Conservation (phyloP, 1,140 invertebrate species). For the Drosophila leontia region DNA sequence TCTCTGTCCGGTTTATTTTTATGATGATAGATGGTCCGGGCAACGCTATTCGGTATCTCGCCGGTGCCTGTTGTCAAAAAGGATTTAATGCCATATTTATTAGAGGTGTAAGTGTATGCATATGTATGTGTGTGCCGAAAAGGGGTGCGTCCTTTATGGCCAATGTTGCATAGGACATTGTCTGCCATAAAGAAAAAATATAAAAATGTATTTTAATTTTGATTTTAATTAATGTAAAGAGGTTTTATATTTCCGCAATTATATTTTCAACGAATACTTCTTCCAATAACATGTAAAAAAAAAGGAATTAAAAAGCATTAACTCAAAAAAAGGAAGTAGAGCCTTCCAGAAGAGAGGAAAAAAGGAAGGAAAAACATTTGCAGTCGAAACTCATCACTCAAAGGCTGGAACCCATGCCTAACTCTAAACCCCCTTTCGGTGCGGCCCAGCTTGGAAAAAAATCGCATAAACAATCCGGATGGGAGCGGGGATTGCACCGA, state of each 20-base stretch:
- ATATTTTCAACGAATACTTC: neutral
- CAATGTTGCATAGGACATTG: neutral
- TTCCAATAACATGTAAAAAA: constrained; percentile 7
- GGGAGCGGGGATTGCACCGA: constrained; percentile 37
- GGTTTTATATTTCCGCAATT: neutral
- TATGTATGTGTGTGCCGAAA: constrained; percentile 18
- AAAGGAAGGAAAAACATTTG: constrained; percentile 46
- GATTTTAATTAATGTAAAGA: neutral
- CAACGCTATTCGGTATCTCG: constrained; percentile 45
- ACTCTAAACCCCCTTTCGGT: constrained; percentile 3
- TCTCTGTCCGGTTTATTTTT: constrained; percentile 64
- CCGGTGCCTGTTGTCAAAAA: constrained; percentile 54
- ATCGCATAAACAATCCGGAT: constrained; percentile 62
- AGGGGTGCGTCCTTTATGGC: constrained; percentile 13
- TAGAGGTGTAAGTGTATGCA: constrained; percentile 45
- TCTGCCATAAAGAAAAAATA: neutral
- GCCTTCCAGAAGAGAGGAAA: constrained; percentile 16
- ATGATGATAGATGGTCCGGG: constrained; percentile 74
- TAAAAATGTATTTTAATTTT: neutral
- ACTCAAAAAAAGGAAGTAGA: constrained; percentile 40
- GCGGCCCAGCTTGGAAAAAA: constrained; percentile 29
- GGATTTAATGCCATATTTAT: constrained; percentile 74
- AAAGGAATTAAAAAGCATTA: constrained; percentile 27
- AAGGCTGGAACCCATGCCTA: constrained; percentile 37
- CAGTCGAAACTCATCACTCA: constrained; percentile 72